Percentiles rank a stretch among this genome's conserved stretches.
Evolutionary conservation across 2,888 invertebrate genomes (phyloP).

Genomic region (Leucoptera coffeella): DNA sequence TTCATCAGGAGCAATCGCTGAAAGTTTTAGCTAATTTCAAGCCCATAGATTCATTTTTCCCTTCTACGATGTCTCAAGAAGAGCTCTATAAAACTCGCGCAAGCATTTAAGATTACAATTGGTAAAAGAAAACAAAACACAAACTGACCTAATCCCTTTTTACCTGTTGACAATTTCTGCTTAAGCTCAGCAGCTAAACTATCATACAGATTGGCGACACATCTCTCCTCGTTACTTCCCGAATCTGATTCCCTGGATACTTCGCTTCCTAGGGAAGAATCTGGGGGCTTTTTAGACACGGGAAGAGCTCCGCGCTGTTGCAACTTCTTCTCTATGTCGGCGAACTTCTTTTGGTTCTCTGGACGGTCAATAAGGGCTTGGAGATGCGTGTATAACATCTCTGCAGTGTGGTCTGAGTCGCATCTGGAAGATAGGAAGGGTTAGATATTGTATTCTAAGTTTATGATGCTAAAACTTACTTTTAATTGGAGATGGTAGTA

Average conservation of each 20-base stretch:
- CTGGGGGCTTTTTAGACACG: conserved; percentile 57
- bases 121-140: conserved; percentile 16
- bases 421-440: conserved; percentile 41
- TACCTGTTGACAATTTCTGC: conserved; percentile 52
- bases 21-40: too few species aligned
- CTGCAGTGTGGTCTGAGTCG: conserved; percentile 90
- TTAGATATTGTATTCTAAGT: too few species aligned
- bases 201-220: conserved; percentile 75
- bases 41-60: too few species aligned
- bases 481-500: too few species aligned
- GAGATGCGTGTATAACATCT: conserved; percentile 77
- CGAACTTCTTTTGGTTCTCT: conserved; percentile 80
- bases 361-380: conserved; percentile 75
- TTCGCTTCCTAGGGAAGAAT: conserved; percentile 71
- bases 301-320: conserved; percentile 54
- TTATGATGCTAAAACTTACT: too few species aligned
- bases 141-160: conserved; percentile 44
- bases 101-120: conserved; percentile 11
- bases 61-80: too few species aligned
- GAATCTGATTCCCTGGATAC: conserved; percentile 66
- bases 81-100: neutral
- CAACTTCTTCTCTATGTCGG: conserved; percentile 64
- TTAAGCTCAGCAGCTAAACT: conserved; percentile 88
- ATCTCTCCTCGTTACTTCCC: conserved; percentile 64
- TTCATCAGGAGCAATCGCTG: too few species aligned